Conservation (phyloP, 2,797 vertebrate species). For the Gallinago stenura region DNA sequence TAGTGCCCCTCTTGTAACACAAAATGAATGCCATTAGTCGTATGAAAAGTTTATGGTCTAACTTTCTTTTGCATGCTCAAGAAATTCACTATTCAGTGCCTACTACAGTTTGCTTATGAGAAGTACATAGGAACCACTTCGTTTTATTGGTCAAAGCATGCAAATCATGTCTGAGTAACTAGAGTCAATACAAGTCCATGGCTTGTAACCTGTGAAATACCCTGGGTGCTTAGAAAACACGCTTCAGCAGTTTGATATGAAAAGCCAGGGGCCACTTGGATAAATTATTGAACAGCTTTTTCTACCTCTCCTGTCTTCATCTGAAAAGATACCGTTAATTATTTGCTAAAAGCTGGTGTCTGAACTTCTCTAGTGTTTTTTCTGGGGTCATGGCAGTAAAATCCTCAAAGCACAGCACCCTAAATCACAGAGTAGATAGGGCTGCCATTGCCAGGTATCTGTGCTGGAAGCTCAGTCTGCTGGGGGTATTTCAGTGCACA, state of each 20-base stretch:
- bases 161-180: not conserved
- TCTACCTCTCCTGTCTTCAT: not conserved
- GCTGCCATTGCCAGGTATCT: not conserved
- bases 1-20: not conserved
- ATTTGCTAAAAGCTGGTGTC: not conserved
- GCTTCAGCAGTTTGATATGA: not conserved
- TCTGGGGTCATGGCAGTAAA: not conserved
- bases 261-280: not conserved
- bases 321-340: not conserved
- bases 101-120: not conserved
- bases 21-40: not conserved
- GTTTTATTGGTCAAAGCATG: not conserved
- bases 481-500: accelerated
- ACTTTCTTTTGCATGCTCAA: not conserved
- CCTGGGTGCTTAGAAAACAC: not conserved
- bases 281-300: not conserved
- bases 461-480: not conserved
- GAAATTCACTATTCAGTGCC: not conserved
- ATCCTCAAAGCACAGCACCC: not conserved
- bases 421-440: too few species aligned
- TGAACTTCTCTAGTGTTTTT: not conserved
- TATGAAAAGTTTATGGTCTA: not conserved
- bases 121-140: not conserved
- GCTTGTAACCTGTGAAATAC: not conserved
- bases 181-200: not conserved